These are phyloP conservation scores for Ceraclea dissimilis DNA, from an alignment of 2,888 invertebrate genomes.

Conservation along the genomic window DNA sequence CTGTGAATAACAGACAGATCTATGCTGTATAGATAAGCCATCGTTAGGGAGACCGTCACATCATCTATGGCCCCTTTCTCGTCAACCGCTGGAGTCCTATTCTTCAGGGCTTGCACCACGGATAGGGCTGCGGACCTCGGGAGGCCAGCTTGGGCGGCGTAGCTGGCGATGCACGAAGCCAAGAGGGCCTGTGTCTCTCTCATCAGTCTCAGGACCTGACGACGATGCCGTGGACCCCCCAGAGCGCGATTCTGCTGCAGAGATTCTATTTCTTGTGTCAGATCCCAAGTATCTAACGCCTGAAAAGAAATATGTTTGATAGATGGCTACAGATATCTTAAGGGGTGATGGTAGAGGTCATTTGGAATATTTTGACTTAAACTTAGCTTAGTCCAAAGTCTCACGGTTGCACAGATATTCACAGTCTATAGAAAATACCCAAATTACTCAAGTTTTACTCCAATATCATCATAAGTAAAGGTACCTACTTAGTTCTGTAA, in stretches of 20 bases:
- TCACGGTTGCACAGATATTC: too few species aligned
- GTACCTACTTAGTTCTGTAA: too few species aligned
- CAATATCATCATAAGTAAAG: too few species aligned
- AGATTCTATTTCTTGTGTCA: constrained; percentile 54
- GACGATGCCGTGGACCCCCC: constrained; percentile 78
- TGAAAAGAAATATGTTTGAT: too few species aligned
- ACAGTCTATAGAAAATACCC: too few species aligned
- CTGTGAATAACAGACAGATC: constrained; percentile 71
- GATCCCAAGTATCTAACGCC: constrained; percentile 35
- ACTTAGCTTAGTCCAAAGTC: too few species aligned
- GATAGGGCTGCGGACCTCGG: constrained; percentile 61
- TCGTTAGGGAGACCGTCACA: constrained; percentile 68
- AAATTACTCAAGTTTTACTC: too few species aligned
- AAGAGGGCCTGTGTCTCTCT: constrained; percentile 35
- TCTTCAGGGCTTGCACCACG: constrained; percentile 46
- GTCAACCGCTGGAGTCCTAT: constrained; percentile 36
- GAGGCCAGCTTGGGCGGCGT: constrained; percentile 50
- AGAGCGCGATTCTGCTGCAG: constrained; percentile 82
- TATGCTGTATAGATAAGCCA: constrained; percentile 76
- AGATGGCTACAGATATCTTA: too few species aligned
- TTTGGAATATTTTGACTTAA: too few species aligned
- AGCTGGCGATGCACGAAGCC: constrained; percentile 41
- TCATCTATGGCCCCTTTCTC: constrained; percentile 68
- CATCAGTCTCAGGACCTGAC: constrained; percentile 30
- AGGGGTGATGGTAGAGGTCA: too few species aligned